A percentile compares a stretch with the other conserved stretches of the same genome.
Evolutionary conservation across 2,888 invertebrate species (phyloP).

Genomic region (Ophion ellenae): DNA sequence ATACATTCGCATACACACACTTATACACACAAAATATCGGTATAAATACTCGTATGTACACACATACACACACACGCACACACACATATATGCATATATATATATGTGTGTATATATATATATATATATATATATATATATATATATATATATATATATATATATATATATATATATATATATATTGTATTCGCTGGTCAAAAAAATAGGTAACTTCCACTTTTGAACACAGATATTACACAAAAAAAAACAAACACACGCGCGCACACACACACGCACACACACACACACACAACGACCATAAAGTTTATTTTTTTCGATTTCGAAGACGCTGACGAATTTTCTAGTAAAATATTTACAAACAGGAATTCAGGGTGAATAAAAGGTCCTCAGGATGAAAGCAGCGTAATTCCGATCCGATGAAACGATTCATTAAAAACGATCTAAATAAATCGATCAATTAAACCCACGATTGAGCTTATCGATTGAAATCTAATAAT

Average conservation of each 20-base stretch:
- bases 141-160: background rate
- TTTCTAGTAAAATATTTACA: constrained; percentile 20
- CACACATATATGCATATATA: background rate
- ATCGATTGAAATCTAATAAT: too few relatives aligned
- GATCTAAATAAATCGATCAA: too few relatives aligned
- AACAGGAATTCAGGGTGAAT: constrained; percentile 1
- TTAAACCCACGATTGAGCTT: too few relatives aligned
- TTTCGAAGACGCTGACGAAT: constrained; percentile 1
- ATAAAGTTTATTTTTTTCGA: constrained; percentile 9
- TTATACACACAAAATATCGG: constrained; percentile 51
- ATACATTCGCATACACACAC: constrained; percentile 62
- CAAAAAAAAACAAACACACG: constrained; percentile 12
- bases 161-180: background rate
- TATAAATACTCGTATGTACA: constrained; percentile 38
- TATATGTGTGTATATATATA: constrained; percentile 2
- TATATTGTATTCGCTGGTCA: background rate
- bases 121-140: background rate
- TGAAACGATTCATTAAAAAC: background rate
- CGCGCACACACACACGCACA: background rate
- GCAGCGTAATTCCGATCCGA: background rate
- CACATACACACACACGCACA: background rate
- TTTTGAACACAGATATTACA: constrained; percentile 27
- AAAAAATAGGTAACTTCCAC: constrained; percentile 28
- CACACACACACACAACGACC: background rate
- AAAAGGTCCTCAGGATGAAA: constrained; percentile 9